These are phyloP conservation scores for Perca fluviatilis DNA, from an alignment of 2,113 vertebrate species.

Conservation along the genomic window DNA sequence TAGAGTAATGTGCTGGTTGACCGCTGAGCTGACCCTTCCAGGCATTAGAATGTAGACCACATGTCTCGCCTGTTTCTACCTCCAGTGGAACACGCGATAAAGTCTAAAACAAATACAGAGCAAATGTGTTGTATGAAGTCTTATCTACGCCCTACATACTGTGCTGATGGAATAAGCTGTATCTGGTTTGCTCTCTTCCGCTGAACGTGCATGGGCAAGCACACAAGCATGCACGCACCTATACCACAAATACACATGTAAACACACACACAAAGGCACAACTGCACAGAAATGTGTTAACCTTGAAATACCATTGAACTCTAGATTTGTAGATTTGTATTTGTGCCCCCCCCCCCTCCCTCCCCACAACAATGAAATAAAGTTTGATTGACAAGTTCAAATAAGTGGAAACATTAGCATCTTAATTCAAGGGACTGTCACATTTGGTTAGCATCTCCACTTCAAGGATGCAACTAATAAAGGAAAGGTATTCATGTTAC, in stretches of 20 bases:
- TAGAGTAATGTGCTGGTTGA: constrained; percentile 86
- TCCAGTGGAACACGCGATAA: constrained; percentile 69
- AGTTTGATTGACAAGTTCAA: constrained; percentile 79
- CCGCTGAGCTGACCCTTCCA: constrained; percentile 78
- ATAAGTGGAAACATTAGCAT: constrained; percentile 78
- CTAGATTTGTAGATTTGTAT: constrained; percentile 56
- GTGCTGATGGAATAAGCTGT: constrained; percentile 67
- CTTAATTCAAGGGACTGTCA: constrained; percentile 81
- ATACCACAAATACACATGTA: constrained; percentile 26
- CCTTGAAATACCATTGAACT: constrained; percentile 77
- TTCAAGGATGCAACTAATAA: constrained; percentile 83
- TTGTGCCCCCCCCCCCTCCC: constrained; percentile 6
- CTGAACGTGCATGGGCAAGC: constrained; percentile 44
- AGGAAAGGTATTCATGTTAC: constrained; percentile 78
- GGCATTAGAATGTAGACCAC: constrained; percentile 83
- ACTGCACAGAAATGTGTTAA: constrained; percentile 44
- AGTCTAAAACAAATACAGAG: constrained; percentile 79
- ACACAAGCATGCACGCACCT: constrained; percentile 22
- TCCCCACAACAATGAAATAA: constrained; percentile 25
- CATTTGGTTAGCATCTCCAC: constrained; percentile 78
- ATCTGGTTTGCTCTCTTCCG: constrained; percentile 66
- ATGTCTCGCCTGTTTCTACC: constrained; percentile 74
- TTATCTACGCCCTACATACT: constrained; percentile 70
- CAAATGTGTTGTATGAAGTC: constrained; percentile 74
- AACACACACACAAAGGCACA: constrained; percentile 14